Evolutionary conservation across 2,113 vertebrate genomes (phyloP), one percentile per base, ranked within the genome.

Genomic region (Microtus montanus): DNA sequence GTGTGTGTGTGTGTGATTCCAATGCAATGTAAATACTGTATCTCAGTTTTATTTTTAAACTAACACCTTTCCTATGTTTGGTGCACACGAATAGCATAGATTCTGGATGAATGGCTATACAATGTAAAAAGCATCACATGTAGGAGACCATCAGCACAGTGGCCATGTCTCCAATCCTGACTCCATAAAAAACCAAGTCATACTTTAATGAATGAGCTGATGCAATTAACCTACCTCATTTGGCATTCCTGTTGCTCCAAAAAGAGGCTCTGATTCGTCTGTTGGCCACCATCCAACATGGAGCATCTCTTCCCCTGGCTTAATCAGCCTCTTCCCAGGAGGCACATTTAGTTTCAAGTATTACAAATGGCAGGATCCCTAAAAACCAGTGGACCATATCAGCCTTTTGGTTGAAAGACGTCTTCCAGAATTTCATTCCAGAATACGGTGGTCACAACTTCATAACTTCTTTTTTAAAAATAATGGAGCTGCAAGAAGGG

Each of bases 211-310:
- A 92, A 64, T 70, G 58, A n/a, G 47, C 24, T 79, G 38, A 33
- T 64, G 7, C 44, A 82, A 92, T 78, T 90, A 87, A 77, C 35
- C 10, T 70, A 13, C 52, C 44, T 93, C 63, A 41, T 44, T 87
- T 93, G 47, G 33, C 78, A 89, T 89, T 91, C 30, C 9, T 68
- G 22, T 66, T 94, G 84, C 44, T 89, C 41, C 64, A 83, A 58
- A 86, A 93, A 91, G 66, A 92, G n/a, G 26, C 20, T 87, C 91
- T 90, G 49, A 93, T 71, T 90, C 35, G 26, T 38, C 84, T 58
- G 3, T 20, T 94, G 70, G 61, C 78, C 33, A 66, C 90, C 68
- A 44, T 73, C 71, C 75, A 94, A 47, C 35, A 9, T 1, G n/a
- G 24, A 87, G 26, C 12, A 19, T 77, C 19, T 61, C 75, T 92